A percentile compares a stretch with the other conserved stretches of the same genome.
Conservation (phyloP, 2,888 invertebrate species). For the Drosophila kambysellisi region DNA sequence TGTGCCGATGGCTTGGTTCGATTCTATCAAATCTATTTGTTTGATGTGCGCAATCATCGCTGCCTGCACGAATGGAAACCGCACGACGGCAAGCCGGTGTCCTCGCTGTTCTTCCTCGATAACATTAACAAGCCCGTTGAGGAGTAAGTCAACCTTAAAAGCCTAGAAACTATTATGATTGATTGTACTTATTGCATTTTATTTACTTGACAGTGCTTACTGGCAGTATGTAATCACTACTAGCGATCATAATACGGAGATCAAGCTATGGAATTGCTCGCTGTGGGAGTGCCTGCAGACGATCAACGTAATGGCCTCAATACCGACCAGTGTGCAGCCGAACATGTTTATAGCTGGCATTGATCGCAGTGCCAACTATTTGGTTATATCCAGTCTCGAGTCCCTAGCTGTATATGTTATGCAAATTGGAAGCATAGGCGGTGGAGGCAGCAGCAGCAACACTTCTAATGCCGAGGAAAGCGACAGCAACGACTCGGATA, state of each 20-base stretch:
- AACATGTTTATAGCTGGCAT: conserved; percentile 87
- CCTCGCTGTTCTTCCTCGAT: conserved; percentile 96
- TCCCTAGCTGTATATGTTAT: conserved; percentile 94
- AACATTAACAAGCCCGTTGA: conserved; percentile 92
- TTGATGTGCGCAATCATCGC: conserved; percentile 90
- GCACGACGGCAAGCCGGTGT: conserved; percentile 94
- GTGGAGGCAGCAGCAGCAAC: conserved; percentile 86
- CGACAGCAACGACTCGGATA: conserved; percentile 50
- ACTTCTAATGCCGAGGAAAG: conserved; percentile 19
- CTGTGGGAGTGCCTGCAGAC: conserved; percentile 97
- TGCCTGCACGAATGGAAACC: conserved; percentile 97
- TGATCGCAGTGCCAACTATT: conserved; percentile 93
- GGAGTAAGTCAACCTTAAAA: conserved; percentile 87
- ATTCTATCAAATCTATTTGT: conserved; percentile 95
- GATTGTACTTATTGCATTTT: conserved; percentile 80
- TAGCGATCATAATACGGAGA: conserved; percentile 93
- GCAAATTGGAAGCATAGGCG: conserved; percentile 87
- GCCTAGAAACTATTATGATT: too few relatives aligned
- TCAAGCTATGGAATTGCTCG: conserved; percentile 98
- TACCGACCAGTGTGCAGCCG: conserved; percentile 51
- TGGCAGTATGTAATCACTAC: conserved; percentile 99
- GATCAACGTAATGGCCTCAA: conserved; percentile 87
- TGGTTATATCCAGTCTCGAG: conserved; percentile 95
- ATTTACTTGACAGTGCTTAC: conserved; percentile 86
- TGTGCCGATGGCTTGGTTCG: conserved; percentile 95